These are phyloP conservation scores for Trematomus bernacchii DNA, from an alignment of 2,797 vertebrate genomes.

Conservation along the genomic window DNA sequence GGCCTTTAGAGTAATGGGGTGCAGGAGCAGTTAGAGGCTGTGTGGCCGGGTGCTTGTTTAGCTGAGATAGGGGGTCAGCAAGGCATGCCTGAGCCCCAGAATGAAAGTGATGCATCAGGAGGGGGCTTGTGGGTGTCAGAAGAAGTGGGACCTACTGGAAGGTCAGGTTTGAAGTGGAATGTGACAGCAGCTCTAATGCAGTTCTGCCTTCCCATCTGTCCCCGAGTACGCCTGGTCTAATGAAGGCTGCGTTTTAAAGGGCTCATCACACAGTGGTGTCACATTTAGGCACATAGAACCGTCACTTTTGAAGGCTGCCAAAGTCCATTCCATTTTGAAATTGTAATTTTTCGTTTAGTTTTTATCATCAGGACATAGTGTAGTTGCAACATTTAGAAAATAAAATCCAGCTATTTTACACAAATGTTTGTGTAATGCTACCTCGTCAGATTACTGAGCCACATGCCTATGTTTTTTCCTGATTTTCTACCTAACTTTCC, in stretches of 20 bases:
- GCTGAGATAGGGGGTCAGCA: constrained; percentile 49
- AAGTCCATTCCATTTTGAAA: not conserved
- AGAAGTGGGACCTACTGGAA: constrained; percentile 75
- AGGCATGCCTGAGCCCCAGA: constrained; percentile 49
- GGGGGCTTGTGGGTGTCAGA: constrained; percentile 67
- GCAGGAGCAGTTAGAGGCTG: constrained; percentile 64
- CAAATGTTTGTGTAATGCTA: not conserved
- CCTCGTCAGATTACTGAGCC: not conserved
- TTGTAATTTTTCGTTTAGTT: constrained; percentile 24
- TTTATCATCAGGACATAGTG: not conserved
- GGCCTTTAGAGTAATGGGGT: constrained; percentile 76
- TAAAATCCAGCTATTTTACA: not conserved
- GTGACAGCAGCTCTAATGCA: constrained; percentile 74
- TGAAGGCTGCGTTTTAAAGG: constrained; percentile 71
- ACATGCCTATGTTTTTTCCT: not conserved
- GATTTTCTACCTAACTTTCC: not conserved
- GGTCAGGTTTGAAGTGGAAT: constrained; percentile 82
- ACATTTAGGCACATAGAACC: constrained; percentile 39
- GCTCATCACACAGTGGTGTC: constrained; percentile 55
- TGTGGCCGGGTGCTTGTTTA: constrained; percentile 67
- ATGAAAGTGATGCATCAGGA: constrained; percentile 77
- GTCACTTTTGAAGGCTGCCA: constrained; percentile 27
- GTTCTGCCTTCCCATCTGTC: constrained; percentile 76
- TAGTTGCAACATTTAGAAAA: not conserved
- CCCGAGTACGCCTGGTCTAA: constrained; percentile 55